Base-by-base conservation (phyloP, 1,140 invertebrate genomes). In the Latrodectus geometricus region DNA sequence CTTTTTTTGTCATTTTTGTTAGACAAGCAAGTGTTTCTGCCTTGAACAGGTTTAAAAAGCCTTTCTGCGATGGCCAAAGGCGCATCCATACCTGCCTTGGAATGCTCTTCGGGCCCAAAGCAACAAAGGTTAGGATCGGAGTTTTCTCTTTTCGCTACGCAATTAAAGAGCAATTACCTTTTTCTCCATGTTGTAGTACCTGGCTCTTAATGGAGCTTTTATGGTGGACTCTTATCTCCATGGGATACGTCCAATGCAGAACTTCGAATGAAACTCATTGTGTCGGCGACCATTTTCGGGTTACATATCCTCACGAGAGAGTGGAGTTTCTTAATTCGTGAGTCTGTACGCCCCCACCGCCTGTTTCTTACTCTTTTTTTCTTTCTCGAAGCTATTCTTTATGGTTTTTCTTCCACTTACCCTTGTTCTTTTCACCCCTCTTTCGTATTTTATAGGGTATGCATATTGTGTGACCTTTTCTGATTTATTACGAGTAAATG, bases 121-220 rank as follows among this genome's bases (percentile, higher is more conserved):
- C 48, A n/a, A 35, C 80, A 83, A 20, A 83, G 80, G 80, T 83
- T 83, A 82, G 69, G 20, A 15, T 73, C 20, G 21, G 56, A 48
- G 80, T 83, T 73, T 83, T 83, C 80, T 70, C 80, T 83, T 83
- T 35, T 83, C 80, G 65, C 61, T 54, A 35, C 49, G 54, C 80
- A 74, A 83, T 83, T 83, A 83, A 74, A 69, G 54, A 49, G 80
- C 80, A 83, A 83, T 83, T 83, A 83, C 54, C 8, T 20, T 54
- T 17, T n/a, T 15, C 23, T 35, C 68, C 52, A 83, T 83, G 52
- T 83, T 83, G 56, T 12, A 9, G 50, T 65, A n/a, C 52, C 69
- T 83, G 73, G n/a, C 11, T 15, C n/a, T 54, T 83, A 83, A 83
- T 83, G 61, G 80, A 21, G 61, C 15, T 83, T 83, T 83, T 83